These are phyloP conservation scores for Melanophora roralis DNA, from an alignment of 2,888 invertebrate species.

Conservation along the genomic window DNA sequence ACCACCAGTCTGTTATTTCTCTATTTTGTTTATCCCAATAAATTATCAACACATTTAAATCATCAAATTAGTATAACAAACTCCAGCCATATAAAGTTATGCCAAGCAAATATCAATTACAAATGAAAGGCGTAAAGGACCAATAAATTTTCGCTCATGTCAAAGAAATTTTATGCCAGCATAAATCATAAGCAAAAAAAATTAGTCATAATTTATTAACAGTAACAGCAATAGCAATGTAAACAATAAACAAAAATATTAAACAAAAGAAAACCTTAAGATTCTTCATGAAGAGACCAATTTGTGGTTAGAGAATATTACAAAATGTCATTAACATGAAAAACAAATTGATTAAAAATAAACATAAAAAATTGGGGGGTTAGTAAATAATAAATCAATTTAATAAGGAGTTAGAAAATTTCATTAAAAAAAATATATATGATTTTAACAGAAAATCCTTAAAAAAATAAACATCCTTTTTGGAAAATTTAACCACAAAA, in stretches of 20 bases:
- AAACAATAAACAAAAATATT: background rate
- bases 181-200: slow-evolving; percentile 8
- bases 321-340: slow-evolving; percentile 9
- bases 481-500: too few species aligned
- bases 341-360: background rate
- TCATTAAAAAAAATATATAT: too few species aligned
- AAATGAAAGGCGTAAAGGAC: background rate
- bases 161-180: background rate
- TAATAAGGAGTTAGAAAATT: too few species aligned
- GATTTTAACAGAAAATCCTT: too few species aligned
- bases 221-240: background rate
- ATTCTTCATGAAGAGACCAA: background rate
- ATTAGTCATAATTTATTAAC: background rate
- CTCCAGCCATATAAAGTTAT: too few species aligned
- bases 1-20: too few species aligned
- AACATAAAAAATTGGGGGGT: too few species aligned
- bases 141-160: background rate
- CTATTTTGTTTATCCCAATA: too few species aligned
- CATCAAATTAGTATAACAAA: too few species aligned
- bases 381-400: too few species aligned
- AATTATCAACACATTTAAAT: too few species aligned
- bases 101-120: background rate
- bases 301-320: background rate
- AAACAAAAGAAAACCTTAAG: background rate
- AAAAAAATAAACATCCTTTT: too few species aligned